Percentiles rank a stretch among this genome's conserved stretches.
phyloP scores from a whole-genome alignment of 2,113 vertebrate species.

The Pterocles gutturalis region DNA sequence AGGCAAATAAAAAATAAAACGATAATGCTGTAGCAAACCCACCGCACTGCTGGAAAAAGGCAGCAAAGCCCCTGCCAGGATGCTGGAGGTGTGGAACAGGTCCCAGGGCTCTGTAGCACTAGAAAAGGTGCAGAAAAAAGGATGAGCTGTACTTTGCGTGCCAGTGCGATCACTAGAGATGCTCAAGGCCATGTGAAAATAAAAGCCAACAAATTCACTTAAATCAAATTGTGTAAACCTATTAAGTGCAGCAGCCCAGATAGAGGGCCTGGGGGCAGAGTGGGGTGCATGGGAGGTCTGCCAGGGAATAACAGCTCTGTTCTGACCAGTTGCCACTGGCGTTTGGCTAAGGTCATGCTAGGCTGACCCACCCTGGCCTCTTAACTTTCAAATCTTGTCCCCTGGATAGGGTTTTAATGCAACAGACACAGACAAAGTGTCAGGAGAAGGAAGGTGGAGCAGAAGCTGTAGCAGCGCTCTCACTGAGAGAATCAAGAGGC shows the following conservation, averaged over 20 bases:
- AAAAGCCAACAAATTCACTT: not conserved
- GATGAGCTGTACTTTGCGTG: not conserved
- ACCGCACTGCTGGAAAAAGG: not conserved
- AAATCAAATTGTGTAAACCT: not conserved
- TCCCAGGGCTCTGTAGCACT: not conserved
- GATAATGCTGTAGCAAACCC: not conserved
- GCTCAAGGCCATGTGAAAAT: not conserved
- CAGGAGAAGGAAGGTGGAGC: not conserved
- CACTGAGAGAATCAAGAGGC: not conserved
- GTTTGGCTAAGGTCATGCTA: not conserved
- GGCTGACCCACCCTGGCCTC: not conserved
- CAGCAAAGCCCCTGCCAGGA: not conserved
- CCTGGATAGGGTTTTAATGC: not conserved
- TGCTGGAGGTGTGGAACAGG: not conserved
- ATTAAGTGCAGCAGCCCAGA: not conserved
- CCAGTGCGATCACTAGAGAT: not conserved
- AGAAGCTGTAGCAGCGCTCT: not conserved
- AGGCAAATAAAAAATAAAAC: not conserved
- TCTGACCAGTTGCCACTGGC: not conserved
- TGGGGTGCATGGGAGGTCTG: fast-evolving
- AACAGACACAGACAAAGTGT: not conserved
- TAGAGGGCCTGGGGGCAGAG: no score
- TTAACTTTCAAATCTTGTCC: not conserved
- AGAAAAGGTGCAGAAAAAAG: not conserved
- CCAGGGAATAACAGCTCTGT: not conserved